Percentiles rank a stretch among this genome's conserved stretches.
phyloP scores from a whole-genome alignment of 2,113 vertebrate species.

The Thinocorus orbignyianus region DNA sequence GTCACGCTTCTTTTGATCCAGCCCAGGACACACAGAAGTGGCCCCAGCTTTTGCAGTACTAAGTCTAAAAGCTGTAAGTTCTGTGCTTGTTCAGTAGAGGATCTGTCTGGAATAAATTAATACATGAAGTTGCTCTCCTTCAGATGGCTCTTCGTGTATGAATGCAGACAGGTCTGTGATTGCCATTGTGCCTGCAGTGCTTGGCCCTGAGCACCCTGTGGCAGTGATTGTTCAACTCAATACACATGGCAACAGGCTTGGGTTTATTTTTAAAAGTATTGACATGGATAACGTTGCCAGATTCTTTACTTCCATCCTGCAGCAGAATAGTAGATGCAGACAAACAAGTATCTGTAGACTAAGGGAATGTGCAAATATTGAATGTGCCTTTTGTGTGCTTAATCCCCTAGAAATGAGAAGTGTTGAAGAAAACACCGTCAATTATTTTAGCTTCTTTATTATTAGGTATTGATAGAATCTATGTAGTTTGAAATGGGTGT shows the following conservation, averaged over 20 bases:
- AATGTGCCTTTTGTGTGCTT: not conserved
- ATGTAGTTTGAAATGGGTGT: not conserved
- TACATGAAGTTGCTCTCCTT: not conserved
- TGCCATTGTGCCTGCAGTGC: not conserved
- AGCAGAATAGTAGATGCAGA: not conserved
- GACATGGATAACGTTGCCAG: rapidly evolving
- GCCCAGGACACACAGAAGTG: not conserved
- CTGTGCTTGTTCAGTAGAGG: not conserved
- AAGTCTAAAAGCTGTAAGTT: not conserved
- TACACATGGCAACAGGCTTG: not conserved
- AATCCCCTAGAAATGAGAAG: not conserved
- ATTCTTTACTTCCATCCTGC: not conserved
- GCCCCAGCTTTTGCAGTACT: not conserved
- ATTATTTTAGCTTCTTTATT: not conserved
- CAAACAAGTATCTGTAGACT: not conserved
- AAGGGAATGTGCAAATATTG: not conserved
- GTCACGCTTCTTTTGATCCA: no score
- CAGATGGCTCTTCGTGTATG: not conserved
- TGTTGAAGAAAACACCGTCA: not conserved
- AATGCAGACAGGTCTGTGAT: not conserved
- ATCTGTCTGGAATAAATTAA: not conserved
- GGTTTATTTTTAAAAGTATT: not conserved
- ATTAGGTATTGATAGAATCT: not conserved
- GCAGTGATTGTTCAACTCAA: not conserved
- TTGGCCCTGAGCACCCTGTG: not conserved